Conservation (phyloP, 2,113 vertebrate species). For the Alexandromys fortis region DNA sequence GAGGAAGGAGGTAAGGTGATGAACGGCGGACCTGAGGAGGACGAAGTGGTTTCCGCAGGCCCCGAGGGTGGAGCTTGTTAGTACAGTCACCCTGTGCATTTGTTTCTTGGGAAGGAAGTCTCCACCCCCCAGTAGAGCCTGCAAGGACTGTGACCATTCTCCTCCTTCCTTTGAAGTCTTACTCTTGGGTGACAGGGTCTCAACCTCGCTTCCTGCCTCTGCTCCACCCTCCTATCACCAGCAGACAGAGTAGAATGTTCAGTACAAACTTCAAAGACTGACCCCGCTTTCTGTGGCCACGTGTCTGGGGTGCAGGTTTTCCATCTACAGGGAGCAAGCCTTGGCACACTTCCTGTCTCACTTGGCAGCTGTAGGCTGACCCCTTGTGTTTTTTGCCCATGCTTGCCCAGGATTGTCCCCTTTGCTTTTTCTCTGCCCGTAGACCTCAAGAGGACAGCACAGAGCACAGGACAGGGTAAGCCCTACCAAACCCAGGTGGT, state of each 20-base stretch:
- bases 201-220: not conserved
- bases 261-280: not conserved
- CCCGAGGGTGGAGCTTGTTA: not conserved
- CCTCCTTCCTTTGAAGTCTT: not conserved
- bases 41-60: accelerated
- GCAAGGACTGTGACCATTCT: not conserved
- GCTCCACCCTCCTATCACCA: not conserved
- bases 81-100: not conserved
- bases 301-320: not conserved
- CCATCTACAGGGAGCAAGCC: not conserved
- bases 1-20: not conserved
- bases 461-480: accelerated
- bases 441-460: not conserved
- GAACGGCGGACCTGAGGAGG: not conserved
- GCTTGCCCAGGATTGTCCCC: accelerated
- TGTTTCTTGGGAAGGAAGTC: not conserved
- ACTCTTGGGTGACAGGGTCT: too few species aligned
- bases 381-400: not conserved
- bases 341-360: not conserved
- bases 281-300: not conserved
- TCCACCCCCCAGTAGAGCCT: not conserved
- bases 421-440: not conserved
- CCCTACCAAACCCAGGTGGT: not conserved
- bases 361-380: not conserved
- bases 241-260: not conserved